Conservation (phyloP, 2,888 invertebrate species). For the Abrostola triplasia region DNA sequence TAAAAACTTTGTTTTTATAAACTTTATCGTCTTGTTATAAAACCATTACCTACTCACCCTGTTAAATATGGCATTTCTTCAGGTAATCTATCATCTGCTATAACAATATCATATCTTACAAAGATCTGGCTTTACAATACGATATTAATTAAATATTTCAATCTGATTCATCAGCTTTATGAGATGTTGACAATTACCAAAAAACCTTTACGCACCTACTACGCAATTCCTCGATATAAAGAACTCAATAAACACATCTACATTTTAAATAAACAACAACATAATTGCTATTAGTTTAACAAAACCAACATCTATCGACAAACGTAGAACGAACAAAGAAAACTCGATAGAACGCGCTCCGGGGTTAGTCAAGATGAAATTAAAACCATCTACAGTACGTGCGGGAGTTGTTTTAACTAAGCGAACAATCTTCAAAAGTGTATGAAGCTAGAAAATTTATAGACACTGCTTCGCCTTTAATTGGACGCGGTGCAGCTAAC, state of each 20-base stretch:
- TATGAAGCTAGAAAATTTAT: constrained; percentile 21
- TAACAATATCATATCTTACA: too few relatives aligned
- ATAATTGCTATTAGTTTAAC: background rate
- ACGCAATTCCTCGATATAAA: background rate
- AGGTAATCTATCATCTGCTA: too few relatives aligned
- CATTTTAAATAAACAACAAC: background rate
- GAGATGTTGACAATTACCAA: too few relatives aligned
- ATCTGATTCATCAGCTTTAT: too few relatives aligned
- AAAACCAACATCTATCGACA: background rate
- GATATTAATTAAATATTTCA: too few relatives aligned
- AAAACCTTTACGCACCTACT: background rate
- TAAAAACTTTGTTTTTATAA: too few relatives aligned
- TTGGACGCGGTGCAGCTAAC: constrained; percentile 22
- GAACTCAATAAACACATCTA: background rate
- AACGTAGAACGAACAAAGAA: background rate
- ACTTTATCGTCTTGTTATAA: too few relatives aligned
- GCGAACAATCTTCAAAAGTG: constrained; percentile 10
- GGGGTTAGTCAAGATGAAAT: constrained; percentile 6
- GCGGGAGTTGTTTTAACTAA: background rate
- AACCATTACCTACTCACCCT: too few relatives aligned
- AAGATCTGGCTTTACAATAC: too few relatives aligned
- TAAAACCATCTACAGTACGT: constrained; percentile 4
- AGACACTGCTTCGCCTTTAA: constrained; percentile 18
- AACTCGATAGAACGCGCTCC: background rate
- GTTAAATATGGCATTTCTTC: too few relatives aligned